phyloP scores from a whole-genome alignment of 2,797 vertebrate species.

The Anolis apletophallus region DNA sequence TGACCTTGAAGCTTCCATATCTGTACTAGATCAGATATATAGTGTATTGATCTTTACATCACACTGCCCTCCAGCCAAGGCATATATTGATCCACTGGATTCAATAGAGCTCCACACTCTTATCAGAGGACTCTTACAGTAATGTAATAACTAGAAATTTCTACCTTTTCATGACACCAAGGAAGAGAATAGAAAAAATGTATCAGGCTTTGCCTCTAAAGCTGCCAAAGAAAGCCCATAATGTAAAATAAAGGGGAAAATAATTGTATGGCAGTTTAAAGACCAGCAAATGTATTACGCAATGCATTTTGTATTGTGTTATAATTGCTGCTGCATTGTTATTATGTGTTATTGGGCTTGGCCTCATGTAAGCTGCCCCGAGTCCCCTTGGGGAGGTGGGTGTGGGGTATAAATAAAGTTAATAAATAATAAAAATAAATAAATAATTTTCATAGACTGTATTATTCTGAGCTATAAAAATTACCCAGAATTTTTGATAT shows the following conservation, averaged over 20 bases:
- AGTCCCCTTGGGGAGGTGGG: too few relatives aligned
- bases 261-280: not conserved
- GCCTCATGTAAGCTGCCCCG: too few relatives aligned
- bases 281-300: not conserved
- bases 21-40: not conserved
- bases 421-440: too few relatives aligned
- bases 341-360: too few relatives aligned
- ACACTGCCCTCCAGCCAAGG: not conserved
- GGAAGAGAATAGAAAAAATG: not conserved
- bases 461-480: too few relatives aligned
- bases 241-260: not conserved
- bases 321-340: too few relatives aligned
- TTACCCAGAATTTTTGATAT: too few relatives aligned
- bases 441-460: too few relatives aligned
- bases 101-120: not conserved
- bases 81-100: not conserved
- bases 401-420: too few relatives aligned
- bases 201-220: accelerated
- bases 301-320: too few relatives aligned
- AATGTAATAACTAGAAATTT: too few relatives aligned
- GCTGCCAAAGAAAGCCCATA: not conserved
- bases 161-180: too few relatives aligned
- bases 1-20: slow-evolving; percentile 1
- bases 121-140: not conserved
- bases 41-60: not conserved